Evolutionary conservation across 2,113 vertebrate species (phyloP).

Genomic region (Pyrgilauda ruficollis): DNA sequence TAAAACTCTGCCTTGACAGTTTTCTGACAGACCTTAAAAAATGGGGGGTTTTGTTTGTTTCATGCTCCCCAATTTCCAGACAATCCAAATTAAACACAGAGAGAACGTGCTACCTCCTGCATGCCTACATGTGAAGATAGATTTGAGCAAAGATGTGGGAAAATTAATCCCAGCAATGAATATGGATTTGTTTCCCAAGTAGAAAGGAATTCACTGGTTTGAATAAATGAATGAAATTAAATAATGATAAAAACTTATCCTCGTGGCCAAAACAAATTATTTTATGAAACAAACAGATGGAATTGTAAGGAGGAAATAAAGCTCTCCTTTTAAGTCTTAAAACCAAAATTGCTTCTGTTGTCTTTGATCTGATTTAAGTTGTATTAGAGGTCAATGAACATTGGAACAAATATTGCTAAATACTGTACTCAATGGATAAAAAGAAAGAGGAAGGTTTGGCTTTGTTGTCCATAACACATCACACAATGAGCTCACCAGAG

Average conservation of each 20-base stretch:
- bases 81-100: not conserved
- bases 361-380: constrained; percentile 51
- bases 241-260: not conserved
- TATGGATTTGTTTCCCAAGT: not conserved
- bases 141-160: not conserved
- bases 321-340: constrained; percentile 15
- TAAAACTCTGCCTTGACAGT: not conserved
- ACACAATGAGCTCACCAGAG: constrained; percentile 78
- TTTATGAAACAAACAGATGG: not conserved
- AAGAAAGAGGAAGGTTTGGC: constrained; percentile 64
- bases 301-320: not conserved
- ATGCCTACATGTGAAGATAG: not conserved
- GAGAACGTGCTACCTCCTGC: not conserved
- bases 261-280: constrained; percentile 9
- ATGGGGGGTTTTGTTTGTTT: rapidly evolving
- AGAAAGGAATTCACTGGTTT: not conserved
- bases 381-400: constrained; percentile 48
- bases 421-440: constrained; percentile 41
- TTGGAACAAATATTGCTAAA: constrained; percentile 55
- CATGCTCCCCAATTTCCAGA: not conserved
- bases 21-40: not conserved
- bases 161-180: constrained; percentile 19
- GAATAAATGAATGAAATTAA: constrained; percentile 27
- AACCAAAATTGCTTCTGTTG: constrained; percentile 25
- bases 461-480: constrained; percentile 68